Evolutionary conservation across 2,888 invertebrate species (phyloP), one percentile per base, ranked within the genome.

Genomic region (Gari tellinella): DNA sequence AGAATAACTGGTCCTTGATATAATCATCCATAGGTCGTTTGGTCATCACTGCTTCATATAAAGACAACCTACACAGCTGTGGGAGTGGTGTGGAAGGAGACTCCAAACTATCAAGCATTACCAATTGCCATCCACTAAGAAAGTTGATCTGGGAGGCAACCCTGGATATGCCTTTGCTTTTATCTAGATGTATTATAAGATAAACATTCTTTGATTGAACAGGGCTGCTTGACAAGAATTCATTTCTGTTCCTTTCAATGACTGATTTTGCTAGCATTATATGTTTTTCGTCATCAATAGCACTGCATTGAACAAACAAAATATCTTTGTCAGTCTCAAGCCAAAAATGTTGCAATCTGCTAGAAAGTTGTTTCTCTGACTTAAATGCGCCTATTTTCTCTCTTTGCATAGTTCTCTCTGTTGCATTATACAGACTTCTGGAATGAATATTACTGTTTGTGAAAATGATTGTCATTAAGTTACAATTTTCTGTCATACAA

Each of bases 371-470:
- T 19, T 83, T 85, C 55, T 85, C 85, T 25, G 85, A 82, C 60
- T 80, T 83, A 45, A 83, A 85, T 10, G 77, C 69, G 17, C 80
- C 75, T 2, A 85, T 19, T 56, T 75, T 81, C 60, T 83, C 83
- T 31, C 69, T 48, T 23, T 80, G 80, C 14, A 57, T 10, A 3
- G 43, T n/a, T 8, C n/a, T 17, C 0, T 37, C 17, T 23, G n/a
- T 10, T 1, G 60, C 2, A n/a, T 66, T 62, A 8, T 43, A 21
- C 1, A 51, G 15, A 12, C 64, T 0, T 14, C 68, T 62, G 12
- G 66, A 58, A 43, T 82, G 80, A 1, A 80, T 67, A 45, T 75
- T 83, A 25, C 79, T 83, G 56, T 81, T 72, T 15, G 85, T 83
- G 55, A 82, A 76, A 5, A 81, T 41, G 4, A 80, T 53, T 10